A percentile compares a stretch with the other conserved stretches of the same genome.
Conservation (phyloP, 2,113 vertebrate genomes). For the Thunnus maccoyii region DNA sequence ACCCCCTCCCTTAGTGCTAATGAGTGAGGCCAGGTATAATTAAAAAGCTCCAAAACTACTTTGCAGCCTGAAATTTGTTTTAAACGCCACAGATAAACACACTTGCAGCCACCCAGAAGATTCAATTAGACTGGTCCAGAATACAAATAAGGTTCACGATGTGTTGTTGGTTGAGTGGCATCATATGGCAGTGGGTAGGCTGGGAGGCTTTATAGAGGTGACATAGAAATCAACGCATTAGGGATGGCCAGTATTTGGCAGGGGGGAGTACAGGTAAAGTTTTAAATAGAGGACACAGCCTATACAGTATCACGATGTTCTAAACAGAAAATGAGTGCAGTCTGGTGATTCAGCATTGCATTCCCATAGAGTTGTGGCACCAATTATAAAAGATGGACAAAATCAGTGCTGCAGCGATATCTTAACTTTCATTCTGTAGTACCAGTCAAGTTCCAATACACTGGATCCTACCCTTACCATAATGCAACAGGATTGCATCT, state of each 20-base stretch:
- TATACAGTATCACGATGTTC: constrained; percentile 7
- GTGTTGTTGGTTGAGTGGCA: constrained; percentile 39
- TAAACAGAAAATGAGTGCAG: not conserved
- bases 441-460: too few species aligned
- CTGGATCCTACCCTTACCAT: not conserved
- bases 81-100: constrained; percentile 36
- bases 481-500: too few species aligned
- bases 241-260: not conserved
- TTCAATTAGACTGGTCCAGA: constrained; percentile 36
- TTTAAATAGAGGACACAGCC: constrained; percentile 18
- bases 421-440: too few species aligned
- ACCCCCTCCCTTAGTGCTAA: constrained; percentile 66
- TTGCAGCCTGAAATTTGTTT: constrained; percentile 34
- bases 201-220: constrained; percentile 42
- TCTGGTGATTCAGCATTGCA: not conserved
- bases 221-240: constrained; percentile 31
- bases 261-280: not conserved
- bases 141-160: constrained; percentile 57
- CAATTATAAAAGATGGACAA: too few species aligned
- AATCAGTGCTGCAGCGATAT: too few species aligned
- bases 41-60: constrained; percentile 53
- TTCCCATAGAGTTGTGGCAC: too few species aligned
- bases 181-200: constrained; percentile 29
- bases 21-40: constrained; percentile 64
- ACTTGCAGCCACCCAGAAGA: constrained; percentile 44